These are phyloP conservation scores for Theonella swinhoei DNA, from an alignment of 37 sponge, comb jelly and placozoan genomes.

Conservation along the genomic window DNA sequence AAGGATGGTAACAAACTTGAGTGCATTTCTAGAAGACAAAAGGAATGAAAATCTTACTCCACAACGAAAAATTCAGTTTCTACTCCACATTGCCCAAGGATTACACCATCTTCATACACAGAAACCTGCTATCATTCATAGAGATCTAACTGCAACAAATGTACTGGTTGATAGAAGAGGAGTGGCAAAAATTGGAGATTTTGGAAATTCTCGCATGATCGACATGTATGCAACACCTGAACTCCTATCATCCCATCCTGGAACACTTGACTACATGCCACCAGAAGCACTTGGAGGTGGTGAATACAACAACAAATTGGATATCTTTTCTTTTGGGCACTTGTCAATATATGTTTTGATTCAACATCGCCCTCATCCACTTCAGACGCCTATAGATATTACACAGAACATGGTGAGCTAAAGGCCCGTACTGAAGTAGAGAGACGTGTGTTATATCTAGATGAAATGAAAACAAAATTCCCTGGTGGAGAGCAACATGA, in stretches of 20 bases:
- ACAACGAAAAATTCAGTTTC: not conserved
- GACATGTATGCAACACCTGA: not conserved
- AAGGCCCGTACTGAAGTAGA: not conserved
- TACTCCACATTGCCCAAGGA: constrained; percentile 5
- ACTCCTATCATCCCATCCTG: not conserved
- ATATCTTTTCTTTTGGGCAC: not conserved
- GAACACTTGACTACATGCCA: not conserved
- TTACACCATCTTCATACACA: not conserved
- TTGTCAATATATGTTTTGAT: not conserved
- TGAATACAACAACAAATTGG: not conserved
- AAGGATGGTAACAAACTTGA: not conserved
- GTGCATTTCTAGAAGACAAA: not conserved
- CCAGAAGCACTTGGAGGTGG: constrained; percentile 2
- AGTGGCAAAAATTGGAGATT: not conserved
- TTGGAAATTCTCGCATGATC: not conserved
- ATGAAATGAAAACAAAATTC: not conserved
- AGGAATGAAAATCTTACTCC: too few species aligned
- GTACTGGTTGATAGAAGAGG: not conserved
- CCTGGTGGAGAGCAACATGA: not conserved
- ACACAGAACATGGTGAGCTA: not conserved
- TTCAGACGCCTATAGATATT: not conserved
- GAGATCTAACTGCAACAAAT: not conserved
- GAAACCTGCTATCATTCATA: constrained; percentile 5
- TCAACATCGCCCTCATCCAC: not conserved
- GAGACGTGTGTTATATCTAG: not conserved